Base-by-base conservation (phyloP, 2,888 invertebrate species). In the Elegia similella region DNA sequence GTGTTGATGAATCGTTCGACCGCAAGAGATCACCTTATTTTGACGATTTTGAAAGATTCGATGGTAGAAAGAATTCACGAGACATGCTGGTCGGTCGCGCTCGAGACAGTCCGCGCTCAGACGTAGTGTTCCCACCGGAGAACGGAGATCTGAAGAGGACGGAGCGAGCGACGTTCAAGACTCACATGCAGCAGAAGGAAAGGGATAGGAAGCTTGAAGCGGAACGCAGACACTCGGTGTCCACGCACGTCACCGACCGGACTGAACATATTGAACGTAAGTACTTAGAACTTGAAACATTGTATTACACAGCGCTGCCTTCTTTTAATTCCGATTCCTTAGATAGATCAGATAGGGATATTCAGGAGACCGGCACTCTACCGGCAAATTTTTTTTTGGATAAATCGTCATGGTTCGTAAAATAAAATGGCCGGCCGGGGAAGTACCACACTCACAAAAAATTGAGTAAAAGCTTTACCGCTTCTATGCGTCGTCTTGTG, bases 151-250 rank as follows among this genome's bases (percentile, higher is more conserved):
- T 75, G 12, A 87, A 92, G 65, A 82, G 86, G 12, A 67, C 75
- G 1, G 93, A 93, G 56, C 86, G 95, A 52, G 94, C 95, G 0
- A 95, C 95, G 0, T 95, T 95, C 70, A 93, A 95, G 68, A 95
- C 95, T 0, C 95, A 95, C 72, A 95, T 95, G 94, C 94, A 92
- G 0, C 93, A 94, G 73, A 95, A 95, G 63, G 94, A 95, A 69
- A 88, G 94, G 65, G 89, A 92, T 48, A 81, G 88, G 56, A 90
- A 90, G 64, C 84, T 93, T 57, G 95, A 96, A 70, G 93, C 95
- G 3, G 95, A 96, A 65, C 94, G 96, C 60, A 93, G 95, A 69
- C 94, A 94, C 57, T 95, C 96, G 0, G 95, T 95, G 0, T 95
- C 95, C 0, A 96, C 96, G 0, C 93, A 95, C 67, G 93, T 94